A percentile compares a stretch with the other conserved stretches of the same genome.
Conservation (phyloP, 2,113 vertebrate species). For the Rynchops niger region DNA sequence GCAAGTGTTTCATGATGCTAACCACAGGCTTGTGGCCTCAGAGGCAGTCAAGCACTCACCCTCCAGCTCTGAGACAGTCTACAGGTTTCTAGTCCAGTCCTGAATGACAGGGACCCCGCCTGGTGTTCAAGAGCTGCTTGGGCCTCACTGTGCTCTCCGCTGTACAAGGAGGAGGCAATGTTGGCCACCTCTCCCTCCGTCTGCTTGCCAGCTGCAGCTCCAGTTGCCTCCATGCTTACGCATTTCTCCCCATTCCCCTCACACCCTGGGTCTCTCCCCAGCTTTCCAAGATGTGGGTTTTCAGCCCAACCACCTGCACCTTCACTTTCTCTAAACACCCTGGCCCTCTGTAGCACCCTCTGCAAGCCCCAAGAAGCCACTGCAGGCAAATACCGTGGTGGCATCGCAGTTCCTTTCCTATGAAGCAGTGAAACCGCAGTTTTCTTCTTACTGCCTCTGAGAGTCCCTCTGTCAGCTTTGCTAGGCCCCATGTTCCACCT, state of each 20-base stretch:
- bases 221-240: not conserved
- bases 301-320: not conserved
- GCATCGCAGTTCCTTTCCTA: not conserved
- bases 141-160: not conserved
- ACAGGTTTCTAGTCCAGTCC: not conserved
- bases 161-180: not conserved
- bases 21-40: not conserved
- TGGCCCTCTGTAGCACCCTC: accelerated
- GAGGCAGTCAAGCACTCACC: not conserved
- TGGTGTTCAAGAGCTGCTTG: not conserved
- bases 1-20: not conserved
- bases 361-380: not conserved
- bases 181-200: not conserved
- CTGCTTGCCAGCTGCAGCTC: not conserved
- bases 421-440: not conserved
- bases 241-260: not conserved
- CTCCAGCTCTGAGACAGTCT: not conserved
- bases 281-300: not conserved
- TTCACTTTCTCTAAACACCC: not conserved
- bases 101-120: not conserved
- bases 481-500: not conserved
- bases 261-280: not conserved
- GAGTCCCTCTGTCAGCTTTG: not conserved
- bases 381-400: not conserved
- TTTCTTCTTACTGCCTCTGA: not conserved